Evolutionary conservation across 2,797 vertebrate genomes (phyloP), one percentile per base, ranked within the genome.

Genomic region (Peromyscus melanophrys): DNA sequence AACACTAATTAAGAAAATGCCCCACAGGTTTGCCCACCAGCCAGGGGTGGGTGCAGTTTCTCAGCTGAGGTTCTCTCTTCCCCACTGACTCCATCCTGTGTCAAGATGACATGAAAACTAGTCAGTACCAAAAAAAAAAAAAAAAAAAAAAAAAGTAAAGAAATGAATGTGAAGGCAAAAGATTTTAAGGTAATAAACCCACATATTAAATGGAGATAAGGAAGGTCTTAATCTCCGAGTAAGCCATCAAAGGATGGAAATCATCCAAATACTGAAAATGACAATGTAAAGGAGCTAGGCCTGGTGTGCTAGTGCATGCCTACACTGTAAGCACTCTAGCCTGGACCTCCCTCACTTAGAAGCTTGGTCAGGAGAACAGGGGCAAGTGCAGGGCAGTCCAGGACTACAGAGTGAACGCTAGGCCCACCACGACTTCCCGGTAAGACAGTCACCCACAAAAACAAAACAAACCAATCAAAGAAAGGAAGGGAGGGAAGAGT

Each of bases 211-310:
- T n/a, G 57, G 1, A 86, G 71, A 55, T 92, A 92, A 92, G 95
- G 63, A 92, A 92, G 89, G 91, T 92, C 69, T 69, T 95, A 92
- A 40, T 76, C 55, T 82, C 73, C 81, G 8, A 63, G 71, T 31
- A 88, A 61, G 19, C 86, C 78, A 13, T n/a, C 25, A 84, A 69
- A 59, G 55, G 61, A 73, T 59, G 5, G 14, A 23, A 57, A 43
- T 10, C 46, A 17, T 83, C 19, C 55, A 85, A 57, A 93, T 10
- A 82, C 40, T 25, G 67, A 90, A 83, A 88, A 63, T 1, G 43
- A 3, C 25, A 67, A 83, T 71, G 92, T 37, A 84, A 87, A 71
- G 46, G 65, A 84, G 21, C 10, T 37, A 84, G 59, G 40, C 40
- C 17, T 16, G 23, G 57, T 40, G n/a, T 61, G 55, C 12, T 27